Evolutionary conservation across 2,888 invertebrate species (phyloP).

Genomic region (Sarcophaga subvicina): DNA sequence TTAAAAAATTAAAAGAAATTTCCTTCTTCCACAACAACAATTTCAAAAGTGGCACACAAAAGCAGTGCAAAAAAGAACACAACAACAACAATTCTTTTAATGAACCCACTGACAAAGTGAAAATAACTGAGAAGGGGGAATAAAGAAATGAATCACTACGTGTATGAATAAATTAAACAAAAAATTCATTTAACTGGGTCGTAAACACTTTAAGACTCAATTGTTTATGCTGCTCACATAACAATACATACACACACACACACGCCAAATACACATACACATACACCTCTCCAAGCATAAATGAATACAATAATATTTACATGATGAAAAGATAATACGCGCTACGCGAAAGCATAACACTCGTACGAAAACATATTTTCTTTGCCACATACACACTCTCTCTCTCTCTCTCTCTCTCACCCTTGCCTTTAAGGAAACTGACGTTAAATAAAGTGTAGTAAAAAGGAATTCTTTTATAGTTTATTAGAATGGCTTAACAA

Average conservation of each 20-base stretch:
- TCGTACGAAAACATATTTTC: neutral
- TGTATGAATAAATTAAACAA: neutral
- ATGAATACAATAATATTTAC: slow-evolving; percentile 12
- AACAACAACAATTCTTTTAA: neutral
- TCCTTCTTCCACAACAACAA: slow-evolving; percentile 2
- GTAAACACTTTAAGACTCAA: slow-evolving; percentile 14
- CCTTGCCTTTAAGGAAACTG: no score
- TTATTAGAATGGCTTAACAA: no score
- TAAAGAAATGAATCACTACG: neutral
- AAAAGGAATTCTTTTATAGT: no score
- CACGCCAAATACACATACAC: neutral
- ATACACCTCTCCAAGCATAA: neutral
- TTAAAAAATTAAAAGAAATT: neutral
- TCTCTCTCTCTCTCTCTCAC: neutral
- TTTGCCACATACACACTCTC: neutral
- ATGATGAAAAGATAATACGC: slow-evolving; percentile 29
- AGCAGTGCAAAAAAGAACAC: neutral
- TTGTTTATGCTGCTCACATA: slow-evolving; percentile 26
- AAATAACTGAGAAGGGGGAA: neutral
- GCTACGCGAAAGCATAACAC: neutral
- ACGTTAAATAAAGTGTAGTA: no score
- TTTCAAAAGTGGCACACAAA: slow-evolving; percentile 21
- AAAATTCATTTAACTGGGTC: slow-evolving; percentile 16
- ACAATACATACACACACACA: slow-evolving; percentile 17
- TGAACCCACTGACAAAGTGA: neutral